phyloP scores from a whole-genome alignment of 2,797 vertebrate species.

The Lates japonicus region DNA sequence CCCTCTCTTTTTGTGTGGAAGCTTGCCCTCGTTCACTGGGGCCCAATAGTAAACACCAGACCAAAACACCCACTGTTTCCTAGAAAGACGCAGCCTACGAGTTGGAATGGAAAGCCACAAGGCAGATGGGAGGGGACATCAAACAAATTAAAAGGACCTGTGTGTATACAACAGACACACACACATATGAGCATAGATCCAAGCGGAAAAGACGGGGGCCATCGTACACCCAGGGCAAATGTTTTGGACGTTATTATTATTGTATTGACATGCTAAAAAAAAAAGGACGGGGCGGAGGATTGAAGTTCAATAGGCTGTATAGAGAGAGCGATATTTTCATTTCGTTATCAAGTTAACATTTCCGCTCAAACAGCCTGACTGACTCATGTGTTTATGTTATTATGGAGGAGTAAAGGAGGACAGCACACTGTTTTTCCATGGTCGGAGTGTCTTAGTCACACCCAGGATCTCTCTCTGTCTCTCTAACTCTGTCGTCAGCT shows the following conservation, averaged over 20 bases:
- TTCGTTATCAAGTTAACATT: conserved; percentile 69
- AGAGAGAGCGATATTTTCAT: conserved; percentile 45
- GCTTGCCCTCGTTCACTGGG: conserved; percentile 23
- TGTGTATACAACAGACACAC: conserved; percentile 68
- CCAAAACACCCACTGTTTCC: conserved; percentile 80
- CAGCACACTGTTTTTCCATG: conserved; percentile 62
- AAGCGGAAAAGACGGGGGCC: conserved; percentile 58
- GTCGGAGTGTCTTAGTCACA: conserved; percentile 71
- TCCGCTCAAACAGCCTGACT: conserved; percentile 61
- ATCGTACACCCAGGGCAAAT: conserved; percentile 74
- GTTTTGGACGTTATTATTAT: conserved; percentile 79
- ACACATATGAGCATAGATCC: conserved; percentile 36
- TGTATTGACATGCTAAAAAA: conserved; percentile 61
- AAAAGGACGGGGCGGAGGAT: conserved; percentile 15
- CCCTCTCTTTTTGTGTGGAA: conserved; percentile 19
- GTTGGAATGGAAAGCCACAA: conserved; percentile 79
- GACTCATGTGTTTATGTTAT: conserved; percentile 70
- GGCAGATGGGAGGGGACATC: conserved; percentile 79
- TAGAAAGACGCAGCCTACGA: conserved; percentile 76
- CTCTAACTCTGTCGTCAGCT: conserved; percentile 67
- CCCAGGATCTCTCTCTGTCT: conserved; percentile 58
- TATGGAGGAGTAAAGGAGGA: conserved; percentile 59
- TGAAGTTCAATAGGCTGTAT: conserved; percentile 34
- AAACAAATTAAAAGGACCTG: conserved; percentile 86
- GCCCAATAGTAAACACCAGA: conserved; percentile 75